Conservation (phyloP, 2,888 invertebrate genomes). For the Siphlonurus alternatus region DNA sequence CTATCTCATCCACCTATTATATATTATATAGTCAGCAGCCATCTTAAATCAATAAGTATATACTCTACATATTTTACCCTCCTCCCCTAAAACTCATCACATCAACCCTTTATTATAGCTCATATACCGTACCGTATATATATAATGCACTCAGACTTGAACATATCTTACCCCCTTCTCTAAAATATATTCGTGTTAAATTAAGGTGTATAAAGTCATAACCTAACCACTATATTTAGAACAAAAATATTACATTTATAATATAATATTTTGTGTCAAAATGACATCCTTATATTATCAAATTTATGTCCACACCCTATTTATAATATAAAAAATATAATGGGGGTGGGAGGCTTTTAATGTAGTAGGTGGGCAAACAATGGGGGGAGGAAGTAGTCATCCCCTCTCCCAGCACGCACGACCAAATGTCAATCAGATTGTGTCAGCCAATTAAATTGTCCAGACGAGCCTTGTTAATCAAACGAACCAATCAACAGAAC, state of each 20-base stretch:
- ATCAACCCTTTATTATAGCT: too few relatives aligned
- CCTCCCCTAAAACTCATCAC: background rate
- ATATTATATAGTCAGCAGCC: background rate
- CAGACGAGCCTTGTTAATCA: background rate
- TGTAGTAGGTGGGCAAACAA: background rate
- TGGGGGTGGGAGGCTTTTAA: background rate
- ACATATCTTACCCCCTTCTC: too few relatives aligned
- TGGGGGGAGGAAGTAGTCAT: background rate
- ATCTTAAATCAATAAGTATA: background rate
- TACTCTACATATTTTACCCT: background rate
- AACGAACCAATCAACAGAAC: too few relatives aligned
- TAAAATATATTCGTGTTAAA: too few relatives aligned
- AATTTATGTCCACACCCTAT: background rate
- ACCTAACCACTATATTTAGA: too few relatives aligned
- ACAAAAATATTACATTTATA: too few relatives aligned
- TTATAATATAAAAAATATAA: background rate
- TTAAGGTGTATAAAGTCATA: too few relatives aligned
- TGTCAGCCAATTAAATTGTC: background rate
- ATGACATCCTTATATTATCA: background rate
- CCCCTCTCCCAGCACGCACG: background rate
- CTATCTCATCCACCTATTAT: background rate
- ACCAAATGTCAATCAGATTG: background rate
- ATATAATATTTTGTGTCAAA: background rate
- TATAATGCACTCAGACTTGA: too few relatives aligned
- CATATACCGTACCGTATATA: too few relatives aligned